phyloP scores from a whole-genome alignment of 2,113 vertebrate genomes.

The Rhagologus leucostigma region DNA sequence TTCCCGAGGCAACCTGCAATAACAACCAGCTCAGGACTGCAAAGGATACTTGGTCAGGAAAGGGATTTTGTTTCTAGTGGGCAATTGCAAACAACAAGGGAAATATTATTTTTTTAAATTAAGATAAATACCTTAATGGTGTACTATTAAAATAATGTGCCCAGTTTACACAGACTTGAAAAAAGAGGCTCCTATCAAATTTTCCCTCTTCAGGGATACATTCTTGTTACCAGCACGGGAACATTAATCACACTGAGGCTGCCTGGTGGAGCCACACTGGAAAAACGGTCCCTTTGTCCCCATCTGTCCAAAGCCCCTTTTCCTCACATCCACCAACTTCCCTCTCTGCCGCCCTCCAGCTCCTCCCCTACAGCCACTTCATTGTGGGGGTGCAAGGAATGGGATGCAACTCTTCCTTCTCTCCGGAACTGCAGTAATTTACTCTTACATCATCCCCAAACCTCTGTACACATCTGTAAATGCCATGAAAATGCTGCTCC shows the following conservation, averaged over 20 bases:
- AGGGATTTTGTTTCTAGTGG: slow-evolving; percentile 45
- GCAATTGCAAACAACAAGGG: slow-evolving; percentile 54
- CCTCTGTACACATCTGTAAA: neutral
- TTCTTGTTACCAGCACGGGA: neutral
- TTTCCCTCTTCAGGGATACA: neutral
- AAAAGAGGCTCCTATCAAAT: neutral
- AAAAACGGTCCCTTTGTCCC: neutral
- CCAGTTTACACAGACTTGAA: neutral
- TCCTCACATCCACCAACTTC: neutral
- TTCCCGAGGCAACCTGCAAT: slow-evolving; percentile 49
- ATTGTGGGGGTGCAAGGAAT: neutral
- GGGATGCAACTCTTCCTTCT: neutral
- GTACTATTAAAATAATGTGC: slow-evolving; percentile 40
- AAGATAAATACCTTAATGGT: slow-evolving; percentile 56
- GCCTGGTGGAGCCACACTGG: neutral
- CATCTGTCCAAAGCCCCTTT: neutral
- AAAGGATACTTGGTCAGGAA: neutral
- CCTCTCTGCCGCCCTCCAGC: neutral
- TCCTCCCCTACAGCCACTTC: rapidly evolving
- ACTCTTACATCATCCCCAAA: neutral
- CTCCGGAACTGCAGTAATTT: neutral
- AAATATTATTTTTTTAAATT: slow-evolving; percentile 60
- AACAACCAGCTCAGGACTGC: slow-evolving; percentile 6
- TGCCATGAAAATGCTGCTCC: rapidly evolving
- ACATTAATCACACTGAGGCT: neutral